Evolutionary conservation across 2,113 vertebrate genomes (phyloP).

Genomic region (Puffinus mauretanicus): DNA sequence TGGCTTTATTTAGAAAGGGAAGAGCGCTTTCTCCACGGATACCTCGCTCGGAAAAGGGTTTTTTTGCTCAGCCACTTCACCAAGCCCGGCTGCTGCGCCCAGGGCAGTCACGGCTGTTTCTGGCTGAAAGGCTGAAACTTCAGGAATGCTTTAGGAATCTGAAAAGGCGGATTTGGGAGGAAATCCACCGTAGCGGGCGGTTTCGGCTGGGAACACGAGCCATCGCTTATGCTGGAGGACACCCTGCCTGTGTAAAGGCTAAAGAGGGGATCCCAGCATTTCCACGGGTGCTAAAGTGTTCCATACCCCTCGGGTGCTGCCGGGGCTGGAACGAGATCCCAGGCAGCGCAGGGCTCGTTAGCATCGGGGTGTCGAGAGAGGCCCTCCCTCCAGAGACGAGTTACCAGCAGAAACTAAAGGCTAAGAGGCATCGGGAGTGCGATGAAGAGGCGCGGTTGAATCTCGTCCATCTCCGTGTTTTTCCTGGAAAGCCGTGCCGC

Average conservation of each 20-base stretch:
- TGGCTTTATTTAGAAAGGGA: neutral
- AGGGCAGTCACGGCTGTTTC: neutral
- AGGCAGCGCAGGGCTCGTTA: neutral
- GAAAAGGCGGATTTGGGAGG: neutral
- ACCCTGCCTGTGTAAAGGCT: neutral
- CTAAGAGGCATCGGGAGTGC: neutral
- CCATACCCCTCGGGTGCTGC: neutral
- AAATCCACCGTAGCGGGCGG: neutral
- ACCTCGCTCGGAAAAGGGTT: rapidly evolving
- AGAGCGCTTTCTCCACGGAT: neutral
- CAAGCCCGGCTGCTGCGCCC: neutral
- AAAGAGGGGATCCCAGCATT: neutral
- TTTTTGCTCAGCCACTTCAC: neutral
- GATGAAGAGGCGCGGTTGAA: neutral
- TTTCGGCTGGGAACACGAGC: neutral
- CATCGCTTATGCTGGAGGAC: neutral
- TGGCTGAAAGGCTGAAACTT: neutral
- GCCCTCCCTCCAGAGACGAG: too few relatives aligned
- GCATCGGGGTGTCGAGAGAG: neutral
- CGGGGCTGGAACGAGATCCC: neutral
- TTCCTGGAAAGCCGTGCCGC: neutral
- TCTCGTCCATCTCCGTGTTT: neutral
- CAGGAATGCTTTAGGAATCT: neutral
- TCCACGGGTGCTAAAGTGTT: neutral
- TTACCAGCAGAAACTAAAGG: neutral